Base-by-base conservation (phyloP, 2,888 invertebrate genomes). In the Scelioninae gen. 2 region DNA sequence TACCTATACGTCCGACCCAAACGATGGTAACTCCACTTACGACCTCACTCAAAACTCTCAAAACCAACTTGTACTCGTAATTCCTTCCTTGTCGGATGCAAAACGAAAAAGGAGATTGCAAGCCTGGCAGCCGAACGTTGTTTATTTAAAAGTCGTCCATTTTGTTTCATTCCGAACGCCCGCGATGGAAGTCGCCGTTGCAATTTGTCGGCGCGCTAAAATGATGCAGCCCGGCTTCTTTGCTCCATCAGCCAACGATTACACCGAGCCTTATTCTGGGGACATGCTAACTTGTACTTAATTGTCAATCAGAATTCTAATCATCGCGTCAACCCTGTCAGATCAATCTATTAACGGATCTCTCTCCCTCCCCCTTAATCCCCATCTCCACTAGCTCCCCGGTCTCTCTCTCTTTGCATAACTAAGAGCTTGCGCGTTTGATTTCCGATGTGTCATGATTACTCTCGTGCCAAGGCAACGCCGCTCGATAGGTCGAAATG, bases 291-390 rank as follows among this genome's bases (percentile, higher is more conserved):
- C 77, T 76, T 74, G 73, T 72, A 63, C 76, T 78, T 77, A 77
- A 78, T 77, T 78, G 77, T 74, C 77, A 78, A 78, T 78, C 75
- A 77, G 73, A 65, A 77, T 78, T 77, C 76, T 78, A 76, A 77
- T 78, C 77, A 77, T 74, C 70, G 28, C 63, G 55, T 74, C 64
- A 16, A 57, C 52, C 68, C 41, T 28, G 61, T 41, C 70, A 70
- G 63, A 70, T 70, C 70, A 63, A 70, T 73, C 70, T 60, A 76
- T 74, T 74, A 74, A 73, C 57, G 58, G 50, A 58, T 28, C 52
- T 18, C 25, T 16, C 43, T 13, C 31, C 15, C 22, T n/a, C 19
- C 3, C n/a, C 18, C 22, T 11, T 22, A 7, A 7, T 5, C 15
- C 2, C 13, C 10, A 10, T 2, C 43, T 10, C 11, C 43, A 31